Conservation (phyloP, 2,888 invertebrate species). For the Stenichneumon culpator region DNA sequence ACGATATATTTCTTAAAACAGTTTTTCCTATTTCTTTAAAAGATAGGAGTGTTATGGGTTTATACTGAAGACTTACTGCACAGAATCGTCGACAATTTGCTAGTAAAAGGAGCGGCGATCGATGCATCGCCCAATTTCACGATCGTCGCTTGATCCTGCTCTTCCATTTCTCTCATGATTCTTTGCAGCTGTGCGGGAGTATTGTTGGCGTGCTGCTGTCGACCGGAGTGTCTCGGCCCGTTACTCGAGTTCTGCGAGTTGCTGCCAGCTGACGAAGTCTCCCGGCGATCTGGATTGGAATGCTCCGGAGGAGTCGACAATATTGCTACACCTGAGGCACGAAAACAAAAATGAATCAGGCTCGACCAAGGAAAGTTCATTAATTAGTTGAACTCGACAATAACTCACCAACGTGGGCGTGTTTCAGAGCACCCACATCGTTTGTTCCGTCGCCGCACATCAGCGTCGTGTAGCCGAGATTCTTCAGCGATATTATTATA, state of each 20-base stretch:
- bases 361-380: not conserved
- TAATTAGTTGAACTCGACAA: not conserved
- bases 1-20: not conserved
- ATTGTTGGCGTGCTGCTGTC: slow-evolving; percentile 77
- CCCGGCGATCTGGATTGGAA: slow-evolving; percentile 77
- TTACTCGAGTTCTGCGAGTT: slow-evolving; percentile 69
- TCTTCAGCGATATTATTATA: slow-evolving; percentile 95
- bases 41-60: not conserved
- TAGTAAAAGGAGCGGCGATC: slow-evolving; percentile 99
- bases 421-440: slow-evolving; percentile 99
- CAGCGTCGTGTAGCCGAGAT: slow-evolving; percentile 94
- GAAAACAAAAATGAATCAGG: slow-evolving; percentile 17
- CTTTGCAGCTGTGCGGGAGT: slow-evolving; percentile 87
- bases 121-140: slow-evolving; percentile 99
- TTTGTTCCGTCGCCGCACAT: slow-evolving; percentile 99
- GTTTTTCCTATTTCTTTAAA: too few relatives aligned
- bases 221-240: slow-evolving; percentile 72
- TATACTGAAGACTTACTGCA: slow-evolving; percentile 90
- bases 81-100: slow-evolving; percentile 97
- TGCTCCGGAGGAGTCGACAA: slow-evolving; percentile 92
- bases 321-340: slow-evolving; percentile 93
- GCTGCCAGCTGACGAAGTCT: slow-evolving; percentile 54
- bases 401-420: slow-evolving; percentile 94
- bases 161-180: slow-evolving; percentile 94
- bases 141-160: slow-evolving; percentile 94